Percentiles rank a stretch among this genome's conserved stretches.
Evolutionary conservation across 2,888 invertebrate genomes (phyloP).

Genomic region (Hypselothyrea guttata): DNA sequence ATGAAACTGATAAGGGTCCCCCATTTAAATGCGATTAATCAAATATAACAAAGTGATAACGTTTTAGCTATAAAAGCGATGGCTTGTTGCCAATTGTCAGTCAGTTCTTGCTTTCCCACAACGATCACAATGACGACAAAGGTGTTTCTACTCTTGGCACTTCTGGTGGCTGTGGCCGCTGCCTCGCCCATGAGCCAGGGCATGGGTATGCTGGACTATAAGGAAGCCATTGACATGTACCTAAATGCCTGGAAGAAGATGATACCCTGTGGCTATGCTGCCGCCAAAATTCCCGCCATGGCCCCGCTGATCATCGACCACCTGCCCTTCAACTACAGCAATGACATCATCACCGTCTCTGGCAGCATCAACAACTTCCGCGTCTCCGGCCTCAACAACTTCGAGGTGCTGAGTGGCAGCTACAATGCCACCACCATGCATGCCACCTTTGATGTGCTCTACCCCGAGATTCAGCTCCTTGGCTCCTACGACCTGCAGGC

Average conservation of each 20-base stretch:
- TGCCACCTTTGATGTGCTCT: conserved; percentile 59
- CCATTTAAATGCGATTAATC: conserved; percentile 34
- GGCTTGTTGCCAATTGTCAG: background rate
- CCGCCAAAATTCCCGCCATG: conserved; percentile 55
- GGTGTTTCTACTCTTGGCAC: conserved; percentile 28
- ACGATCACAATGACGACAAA: conserved; percentile 7
- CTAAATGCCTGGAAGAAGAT: conserved; percentile 54
- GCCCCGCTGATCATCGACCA: conserved; percentile 52
- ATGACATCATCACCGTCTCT: conserved; percentile 30
- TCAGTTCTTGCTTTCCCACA: conserved; percentile 9
- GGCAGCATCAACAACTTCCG: conserved; percentile 64
- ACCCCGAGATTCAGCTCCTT: conserved; percentile 57
- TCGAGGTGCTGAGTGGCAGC: conserved; percentile 45
- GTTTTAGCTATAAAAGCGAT: conserved; percentile 9
- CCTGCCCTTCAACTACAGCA: conserved; percentile 19
- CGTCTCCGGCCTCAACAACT: conserved; percentile 59
- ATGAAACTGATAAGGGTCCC: conserved; percentile 3
- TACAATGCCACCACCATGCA: conserved; percentile 45
- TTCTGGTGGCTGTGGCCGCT: conserved; percentile 32
- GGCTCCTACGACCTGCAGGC: conserved; percentile 55
- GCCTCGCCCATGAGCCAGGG: conserved; percentile 25
- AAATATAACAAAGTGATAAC: conserved; percentile 10
- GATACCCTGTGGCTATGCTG: conserved; percentile 70
- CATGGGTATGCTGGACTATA: conserved; percentile 33
- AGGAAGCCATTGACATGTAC: conserved; percentile 47